These are phyloP conservation scores for Karalla daura DNA, from an alignment of 2,797 vertebrate species.

Conservation along the genomic window DNA sequence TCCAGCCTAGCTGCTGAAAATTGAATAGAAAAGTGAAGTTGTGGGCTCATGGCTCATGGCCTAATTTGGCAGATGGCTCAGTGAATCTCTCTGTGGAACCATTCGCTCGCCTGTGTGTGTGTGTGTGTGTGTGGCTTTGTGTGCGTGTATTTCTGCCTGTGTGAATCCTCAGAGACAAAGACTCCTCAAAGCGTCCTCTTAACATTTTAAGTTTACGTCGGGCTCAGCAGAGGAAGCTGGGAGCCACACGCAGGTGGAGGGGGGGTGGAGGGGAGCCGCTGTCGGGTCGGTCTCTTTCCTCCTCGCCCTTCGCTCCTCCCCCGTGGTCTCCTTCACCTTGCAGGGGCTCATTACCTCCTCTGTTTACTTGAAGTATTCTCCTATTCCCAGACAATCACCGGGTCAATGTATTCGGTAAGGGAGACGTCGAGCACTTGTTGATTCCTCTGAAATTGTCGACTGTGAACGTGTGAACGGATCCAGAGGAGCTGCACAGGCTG, in stretches of 20 bases:
- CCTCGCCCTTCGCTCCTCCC: constrained; percentile 9
- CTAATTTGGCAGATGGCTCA: constrained; percentile 87
- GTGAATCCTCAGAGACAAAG: constrained; percentile 61
- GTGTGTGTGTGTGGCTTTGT: constrained; percentile 18
- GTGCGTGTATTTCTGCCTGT: constrained; percentile 51
- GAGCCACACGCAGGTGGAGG: constrained; percentile 22
- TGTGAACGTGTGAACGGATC: background rate
- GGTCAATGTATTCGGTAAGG: constrained; percentile 46
- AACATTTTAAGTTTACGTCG: constrained; percentile 67
- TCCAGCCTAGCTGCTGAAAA: constrained; percentile 77
- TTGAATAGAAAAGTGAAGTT: constrained; percentile 80
- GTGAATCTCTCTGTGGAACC: constrained; percentile 75
- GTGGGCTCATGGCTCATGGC: constrained; percentile 78
- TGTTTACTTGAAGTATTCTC: constrained; percentile 39
- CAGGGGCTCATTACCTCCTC: constrained; percentile 47
- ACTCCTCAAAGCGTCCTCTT: constrained; percentile 67
- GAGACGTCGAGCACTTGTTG: constrained; percentile 33
- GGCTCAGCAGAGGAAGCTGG: constrained; percentile 50
- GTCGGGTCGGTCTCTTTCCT: constrained; percentile 27
- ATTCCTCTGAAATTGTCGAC: constrained; percentile 1
- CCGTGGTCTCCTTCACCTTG: constrained; percentile 54
- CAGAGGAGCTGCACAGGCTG: background rate
- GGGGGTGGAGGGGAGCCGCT: background rate
- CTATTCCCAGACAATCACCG: constrained; percentile 39
- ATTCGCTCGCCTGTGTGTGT: constrained; percentile 68